Evolutionary conservation across 2,888 invertebrate genomes (phyloP), one percentile per base, ranked within the genome.

Genomic region (Baccha elongata): DNA sequence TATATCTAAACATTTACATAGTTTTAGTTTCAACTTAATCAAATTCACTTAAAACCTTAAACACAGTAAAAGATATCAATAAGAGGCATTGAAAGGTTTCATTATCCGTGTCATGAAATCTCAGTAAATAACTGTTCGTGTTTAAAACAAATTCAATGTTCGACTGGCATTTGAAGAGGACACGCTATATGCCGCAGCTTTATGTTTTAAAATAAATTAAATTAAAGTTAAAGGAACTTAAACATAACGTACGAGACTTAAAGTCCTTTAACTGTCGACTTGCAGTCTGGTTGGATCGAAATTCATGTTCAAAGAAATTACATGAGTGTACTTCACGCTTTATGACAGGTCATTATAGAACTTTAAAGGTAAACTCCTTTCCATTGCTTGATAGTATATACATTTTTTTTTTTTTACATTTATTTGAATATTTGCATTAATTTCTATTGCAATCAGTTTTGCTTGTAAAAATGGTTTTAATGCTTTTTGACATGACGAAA

Each of bases 41-140:
- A n/a, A n/a, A n/a, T n/a, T n/a, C n/a, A n/a, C n/a, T n/a, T n/a
- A n/a, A n/a, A n/a, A n/a, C n/a, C n/a, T n/a, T n/a, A 23, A 23
- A 23, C 23, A 23, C 23, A 32, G 29, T 7, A 32, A 8, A 8
- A 8, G 8, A 32, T 62, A 62, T 79, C 60, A 35, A 53, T 52
- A 23, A 23, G 21, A 42, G 48, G 62, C 37, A 74, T 74, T 74
- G 74, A 74, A 80, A 68, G 68, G 23, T 67, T 64, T 74, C 65
- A 76, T 58, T 60, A 60, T 50, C 50, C 69, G 64, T 71, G 71
- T 81, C 52, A 71, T 64, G 71, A 60, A 65, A 81, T 65, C 69
- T 40, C 40, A 53, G 64, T 46, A 81, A 81, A 81, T 81, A 81
- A 67, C 71, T 26, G 71, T 81, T 81, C 81, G 81, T 81, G 81